A percentile compares a stretch with the other conserved stretches of the same genome.
Conservation (phyloP, 1,140 invertebrate species). For the Aphaenogaster floridana region DNA sequence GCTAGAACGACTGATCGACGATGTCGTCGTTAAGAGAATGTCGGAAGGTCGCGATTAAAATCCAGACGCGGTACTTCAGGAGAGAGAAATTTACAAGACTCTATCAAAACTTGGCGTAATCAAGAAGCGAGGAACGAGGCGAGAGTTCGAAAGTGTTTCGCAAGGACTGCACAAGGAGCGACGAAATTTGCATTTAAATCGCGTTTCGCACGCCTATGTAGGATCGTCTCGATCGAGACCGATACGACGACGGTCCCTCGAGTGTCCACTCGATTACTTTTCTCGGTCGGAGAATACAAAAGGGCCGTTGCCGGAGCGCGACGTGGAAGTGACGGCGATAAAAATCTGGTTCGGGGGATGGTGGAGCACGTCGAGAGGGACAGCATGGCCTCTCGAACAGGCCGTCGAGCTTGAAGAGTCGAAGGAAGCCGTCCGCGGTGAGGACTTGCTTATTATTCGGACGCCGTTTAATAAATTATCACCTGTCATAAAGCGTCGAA, state of each 20-base stretch:
- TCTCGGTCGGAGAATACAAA: slow-evolving; percentile 57
- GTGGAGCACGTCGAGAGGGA: slow-evolving; percentile 57
- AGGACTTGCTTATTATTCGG: slow-evolving; percentile 62
- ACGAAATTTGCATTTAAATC: slow-evolving; percentile 75
- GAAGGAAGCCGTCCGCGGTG: slow-evolving; percentile 18
- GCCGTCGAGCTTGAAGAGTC: slow-evolving; percentile 53
- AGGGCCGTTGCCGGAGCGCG: slow-evolving; percentile 60
- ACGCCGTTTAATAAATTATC: slow-evolving; percentile 63
- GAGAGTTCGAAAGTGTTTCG: slow-evolving; percentile 57
- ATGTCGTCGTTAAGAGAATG: slow-evolving; percentile 55
- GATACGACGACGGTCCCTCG: slow-evolving; percentile 48
- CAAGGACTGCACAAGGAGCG: slow-evolving; percentile 57
- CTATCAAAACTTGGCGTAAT: slow-evolving; percentile 73
- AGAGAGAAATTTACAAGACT: slow-evolving; percentile 59
- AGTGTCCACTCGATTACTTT: slow-evolving; percentile 61
- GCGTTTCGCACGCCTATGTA: slow-evolving; percentile 55
- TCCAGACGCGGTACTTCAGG: slow-evolving; percentile 17
- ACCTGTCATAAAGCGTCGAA: slow-evolving; percentile 42
- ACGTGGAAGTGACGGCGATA: slow-evolving; percentile 76
- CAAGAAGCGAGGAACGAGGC: slow-evolving; percentile 53
- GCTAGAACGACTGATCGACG: slow-evolving; percentile 11
- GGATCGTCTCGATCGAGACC: slow-evolving; percentile 61
- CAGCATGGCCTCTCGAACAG: slow-evolving; percentile 61
- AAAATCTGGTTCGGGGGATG: slow-evolving; percentile 65
- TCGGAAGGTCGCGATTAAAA: slow-evolving; percentile 58